These are phyloP conservation scores for Stichopus chloronotus DNA, from an alignment of 35 echinoderm and acorn worm genomes.

Conservation along the genomic window DNA sequence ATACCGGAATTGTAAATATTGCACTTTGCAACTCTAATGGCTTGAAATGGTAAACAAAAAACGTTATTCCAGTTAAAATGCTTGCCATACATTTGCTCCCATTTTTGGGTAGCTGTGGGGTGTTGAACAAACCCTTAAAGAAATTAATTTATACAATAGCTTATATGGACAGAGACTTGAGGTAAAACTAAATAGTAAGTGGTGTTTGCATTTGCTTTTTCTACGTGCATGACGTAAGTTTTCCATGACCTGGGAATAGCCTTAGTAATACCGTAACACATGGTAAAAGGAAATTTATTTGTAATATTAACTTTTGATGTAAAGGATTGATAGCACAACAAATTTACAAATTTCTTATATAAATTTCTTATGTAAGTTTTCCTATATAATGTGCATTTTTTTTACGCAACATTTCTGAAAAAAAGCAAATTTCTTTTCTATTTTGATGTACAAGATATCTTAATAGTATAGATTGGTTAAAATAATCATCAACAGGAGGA, in stretches of 20 bases:
- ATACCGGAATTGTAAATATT: conserved; percentile 1
- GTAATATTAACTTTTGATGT: too few relatives aligned
- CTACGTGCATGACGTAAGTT: not conserved
- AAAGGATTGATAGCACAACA: too few relatives aligned
- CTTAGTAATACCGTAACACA: too few relatives aligned
- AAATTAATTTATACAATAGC: not conserved
- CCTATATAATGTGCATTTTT: too few relatives aligned
- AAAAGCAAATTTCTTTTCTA: not conserved
- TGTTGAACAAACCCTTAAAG: not conserved
- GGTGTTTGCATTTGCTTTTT: not conserved
- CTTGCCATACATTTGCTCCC: not conserved
- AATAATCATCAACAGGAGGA: not conserved
- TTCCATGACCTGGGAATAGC: too few relatives aligned
- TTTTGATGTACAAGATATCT: not conserved
- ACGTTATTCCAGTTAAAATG: not conserved
- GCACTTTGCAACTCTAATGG: not conserved
- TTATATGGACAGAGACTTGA: not conserved
- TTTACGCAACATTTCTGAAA: not conserved
- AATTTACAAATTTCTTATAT: too few relatives aligned
- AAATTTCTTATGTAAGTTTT: too few relatives aligned
- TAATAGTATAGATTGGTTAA: not conserved
- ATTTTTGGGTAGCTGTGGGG: not conserved
- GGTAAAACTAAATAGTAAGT: not conserved
- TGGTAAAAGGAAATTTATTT: too few relatives aligned
- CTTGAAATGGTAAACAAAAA: not conserved